Evolutionary conservation across 2,113 vertebrate species (phyloP), one percentile per base, ranked within the genome.

Genomic region (Rhegmatorhina hoffmannsi): DNA sequence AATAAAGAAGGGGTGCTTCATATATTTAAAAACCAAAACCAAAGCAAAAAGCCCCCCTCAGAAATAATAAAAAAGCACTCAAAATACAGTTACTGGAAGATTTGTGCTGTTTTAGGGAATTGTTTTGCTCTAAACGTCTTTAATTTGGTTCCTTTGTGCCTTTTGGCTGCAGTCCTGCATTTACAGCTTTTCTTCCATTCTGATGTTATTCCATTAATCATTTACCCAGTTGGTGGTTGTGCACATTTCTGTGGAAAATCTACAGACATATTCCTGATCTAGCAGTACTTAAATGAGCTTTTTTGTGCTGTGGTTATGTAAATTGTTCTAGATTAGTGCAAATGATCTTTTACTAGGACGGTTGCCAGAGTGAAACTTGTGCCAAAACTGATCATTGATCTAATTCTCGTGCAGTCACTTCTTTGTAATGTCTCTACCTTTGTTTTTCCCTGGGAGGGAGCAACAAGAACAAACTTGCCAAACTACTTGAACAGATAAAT

Each of bases 151-250:
- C 91, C 74, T 92, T 87, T 90, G 81, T 92, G 88, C 91, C 59
- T 85, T 92, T 88, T 95, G 93, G 89, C 93, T 74, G 3, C 55
- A 73, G 59, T 85, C 67, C 87, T 92, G 49, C 59, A 44, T 94
- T 95, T 94, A 90, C 87, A 93, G 82, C 67, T 95, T 85, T 95
- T 95, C 77, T 94, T 91, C 94, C 91, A 82, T 91, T 94, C 66
- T 89, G 58, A 31, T 84, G 70, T 91, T 87, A n/a, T 84, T 95
- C 84, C 78, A 58, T 94, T 85, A 92, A 94, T 95, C 87, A 78
- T 84, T 91, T 79, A 72, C 46, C 60, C 77, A 33, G 49, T 63
- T 78, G 74, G 36, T 89, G 74, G 75, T 92, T 92, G 77, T 94
- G 47, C 77, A 46, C 46, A 36, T 73, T 95, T 89, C 67, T 26